These are phyloP conservation scores for Sminthurides aquaticus DNA, from an alignment of 2,888 invertebrate species.

Conservation along the genomic window DNA sequence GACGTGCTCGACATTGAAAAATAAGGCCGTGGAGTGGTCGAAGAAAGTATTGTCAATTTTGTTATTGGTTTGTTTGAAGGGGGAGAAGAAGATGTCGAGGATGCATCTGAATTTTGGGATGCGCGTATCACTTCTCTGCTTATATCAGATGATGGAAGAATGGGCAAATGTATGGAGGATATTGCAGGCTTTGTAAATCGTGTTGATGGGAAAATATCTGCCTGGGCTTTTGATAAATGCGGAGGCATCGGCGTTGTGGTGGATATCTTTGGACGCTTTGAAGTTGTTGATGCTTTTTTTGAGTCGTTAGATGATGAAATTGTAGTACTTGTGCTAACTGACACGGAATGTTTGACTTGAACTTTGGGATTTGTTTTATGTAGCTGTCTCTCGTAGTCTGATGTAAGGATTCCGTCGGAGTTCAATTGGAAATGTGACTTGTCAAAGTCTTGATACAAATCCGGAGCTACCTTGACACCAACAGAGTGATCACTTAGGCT, in stretches of 20 bases:
- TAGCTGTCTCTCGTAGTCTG: conserved; percentile 18
- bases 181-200: background rate
- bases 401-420: conserved; percentile 14
- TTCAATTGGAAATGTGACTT: conserved; percentile 8
- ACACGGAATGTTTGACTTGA: conserved; percentile 15
- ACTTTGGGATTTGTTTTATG: conserved; percentile 11
- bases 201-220: background rate
- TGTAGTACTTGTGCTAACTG: conserved; percentile 19
- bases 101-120: background rate
- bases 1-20: background rate
- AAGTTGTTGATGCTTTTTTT: background rate
- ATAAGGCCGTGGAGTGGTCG: conserved; percentile 1
- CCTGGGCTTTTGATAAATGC: background rate
- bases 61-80: background rate
- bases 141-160: background rate
- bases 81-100: background rate
- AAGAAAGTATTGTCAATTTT: background rate
- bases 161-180: background rate
- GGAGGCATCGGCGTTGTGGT: conserved; percentile 7
- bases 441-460: conserved; percentile 7
- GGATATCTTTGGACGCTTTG: background rate
- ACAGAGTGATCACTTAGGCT: conserved; percentile 12
- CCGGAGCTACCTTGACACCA: conserved; percentile 12
- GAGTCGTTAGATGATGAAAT: background rate
- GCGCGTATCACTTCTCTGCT: background rate